Evolutionary conservation across 2,113 vertebrate genomes (phyloP).

Genomic region (Cervus canadensis): DNA sequence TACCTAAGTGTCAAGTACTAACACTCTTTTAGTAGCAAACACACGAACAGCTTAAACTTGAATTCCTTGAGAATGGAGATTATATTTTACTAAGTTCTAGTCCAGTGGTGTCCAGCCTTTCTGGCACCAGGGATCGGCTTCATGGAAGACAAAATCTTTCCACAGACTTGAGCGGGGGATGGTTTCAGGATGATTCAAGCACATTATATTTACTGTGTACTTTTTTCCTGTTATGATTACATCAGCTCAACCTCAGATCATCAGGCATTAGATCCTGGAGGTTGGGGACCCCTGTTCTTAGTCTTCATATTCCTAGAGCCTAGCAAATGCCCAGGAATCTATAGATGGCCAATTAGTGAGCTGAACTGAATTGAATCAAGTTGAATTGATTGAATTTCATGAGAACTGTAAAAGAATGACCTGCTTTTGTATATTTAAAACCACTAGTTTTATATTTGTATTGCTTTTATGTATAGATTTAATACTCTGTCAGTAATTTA

Average conservation of each 20-base stretch:
- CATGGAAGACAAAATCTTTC: not conserved
- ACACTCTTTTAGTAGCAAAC: not conserved
- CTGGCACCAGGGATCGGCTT: accelerated
- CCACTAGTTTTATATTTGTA: not conserved
- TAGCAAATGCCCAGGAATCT: not conserved
- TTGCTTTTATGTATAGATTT: slow-evolving; percentile 1
- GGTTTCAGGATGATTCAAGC: not conserved
- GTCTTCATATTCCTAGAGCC: not conserved
- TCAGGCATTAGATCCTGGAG: not conserved
- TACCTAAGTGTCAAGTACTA: not conserved
- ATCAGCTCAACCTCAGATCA: not conserved
- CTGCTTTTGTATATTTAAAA: slow-evolving; percentile 34
- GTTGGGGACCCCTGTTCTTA: not conserved
- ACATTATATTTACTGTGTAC: not conserved
- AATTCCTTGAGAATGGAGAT: not conserved
- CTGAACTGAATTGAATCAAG: not conserved
- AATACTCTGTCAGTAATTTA: slow-evolving; percentile 5
- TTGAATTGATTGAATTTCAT: slow-evolving; percentile 33
- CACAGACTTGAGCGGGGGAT: not conserved
- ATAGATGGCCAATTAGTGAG: not conserved
- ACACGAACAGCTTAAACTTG: not conserved
- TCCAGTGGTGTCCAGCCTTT: not conserved
- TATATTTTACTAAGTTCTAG: not conserved
- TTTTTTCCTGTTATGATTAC: not conserved
- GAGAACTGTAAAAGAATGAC: not conserved